phyloP scores from a whole-genome alignment of 2,113 vertebrate genomes.

The Coptodon rendalli region DNA sequence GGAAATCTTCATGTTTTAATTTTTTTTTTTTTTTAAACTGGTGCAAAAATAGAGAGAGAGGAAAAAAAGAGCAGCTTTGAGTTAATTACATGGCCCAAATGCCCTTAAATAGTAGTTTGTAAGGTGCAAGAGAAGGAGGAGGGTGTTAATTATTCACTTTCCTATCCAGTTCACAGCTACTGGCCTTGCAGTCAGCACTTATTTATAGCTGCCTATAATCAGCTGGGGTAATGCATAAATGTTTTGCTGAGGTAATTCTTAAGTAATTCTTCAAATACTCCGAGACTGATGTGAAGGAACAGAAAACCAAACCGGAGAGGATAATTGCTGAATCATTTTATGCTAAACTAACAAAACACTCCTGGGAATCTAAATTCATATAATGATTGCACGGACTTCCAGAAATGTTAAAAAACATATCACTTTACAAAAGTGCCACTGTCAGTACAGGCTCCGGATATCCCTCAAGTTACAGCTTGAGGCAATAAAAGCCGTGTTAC shows the following conservation, averaged over 20 bases:
- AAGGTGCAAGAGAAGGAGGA: not conserved
- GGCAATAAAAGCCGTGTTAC: constrained; percentile 49
- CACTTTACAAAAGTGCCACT: not conserved
- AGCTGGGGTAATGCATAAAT: constrained; percentile 10
- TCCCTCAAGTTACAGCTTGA: constrained; percentile 46
- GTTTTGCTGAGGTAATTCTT: constrained; percentile 8
- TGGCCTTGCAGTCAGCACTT: not conserved
- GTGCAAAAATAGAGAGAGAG: not conserved
- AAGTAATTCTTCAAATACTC: not conserved
- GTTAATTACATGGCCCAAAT: not conserved
- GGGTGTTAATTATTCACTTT: constrained; percentile 50
- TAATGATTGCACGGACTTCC: not conserved
- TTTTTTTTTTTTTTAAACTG: not conserved
- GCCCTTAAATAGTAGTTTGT: not conserved
- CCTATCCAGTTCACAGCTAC: constrained; percentile 10
- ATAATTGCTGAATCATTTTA: not conserved
- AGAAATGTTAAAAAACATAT: not conserved
- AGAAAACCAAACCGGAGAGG: not conserved
- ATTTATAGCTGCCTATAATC: constrained; percentile 39
- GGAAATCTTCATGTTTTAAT: not conserved
- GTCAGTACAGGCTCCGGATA: constrained; percentile 39
- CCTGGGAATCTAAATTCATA: not conserved
- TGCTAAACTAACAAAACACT: not conserved
- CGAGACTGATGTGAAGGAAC: not conserved
- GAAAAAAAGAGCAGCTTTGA: not conserved